Evolutionary conservation across 2,113 vertebrate species (phyloP), one percentile per base, ranked within the genome.

Genomic region (Pelusios castaneus): DNA sequence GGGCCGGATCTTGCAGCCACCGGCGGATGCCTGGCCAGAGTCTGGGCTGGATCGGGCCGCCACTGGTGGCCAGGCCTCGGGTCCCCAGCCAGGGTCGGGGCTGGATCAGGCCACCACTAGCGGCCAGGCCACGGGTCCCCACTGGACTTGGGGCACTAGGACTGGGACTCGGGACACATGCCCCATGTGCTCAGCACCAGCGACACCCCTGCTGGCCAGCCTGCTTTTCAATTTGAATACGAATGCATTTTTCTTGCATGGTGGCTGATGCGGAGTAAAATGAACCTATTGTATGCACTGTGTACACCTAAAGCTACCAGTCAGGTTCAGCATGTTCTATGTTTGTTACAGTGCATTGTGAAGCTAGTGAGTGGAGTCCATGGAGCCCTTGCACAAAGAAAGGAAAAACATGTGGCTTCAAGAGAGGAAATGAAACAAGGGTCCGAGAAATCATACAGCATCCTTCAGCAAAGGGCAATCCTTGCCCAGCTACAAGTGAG

Each of bases 331-430:
- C 58, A 86, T 96, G 6, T 95, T 92, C 58, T 96, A 56, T 97
- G 91, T 95, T 96, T 97, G 52, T 96, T 98, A 91, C 98, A 99
- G 99, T 99, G 98, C 99, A 99, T 98, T 99, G 99, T 89, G 98
- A 99, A 96, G 97, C 99, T 96, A 98, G 98, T 47, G 99, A 99
- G 76, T 99, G 99, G 99, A 98, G 98, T 80, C 98, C 98, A 21
- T 99, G 99, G 99, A 98, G 98, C 94, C 97, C 98, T 81, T 99
- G 99, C 96, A 98, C 97, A 58, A 99, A 98, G 95, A 98, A 98
- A 90, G 99, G 99, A 73, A 99, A 98, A 98, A 99, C 98, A 13
- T 99, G 99, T 94, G 99, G 99, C 92, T 99, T 99, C 98, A 99
- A 98, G 98, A 98, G 98, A 91, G 99, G 99, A 87, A 99, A 99